These are phyloP conservation scores for Caranx melampygus DNA, from an alignment of 2,113 vertebrate genomes.

Conservation along the genomic window DNA sequence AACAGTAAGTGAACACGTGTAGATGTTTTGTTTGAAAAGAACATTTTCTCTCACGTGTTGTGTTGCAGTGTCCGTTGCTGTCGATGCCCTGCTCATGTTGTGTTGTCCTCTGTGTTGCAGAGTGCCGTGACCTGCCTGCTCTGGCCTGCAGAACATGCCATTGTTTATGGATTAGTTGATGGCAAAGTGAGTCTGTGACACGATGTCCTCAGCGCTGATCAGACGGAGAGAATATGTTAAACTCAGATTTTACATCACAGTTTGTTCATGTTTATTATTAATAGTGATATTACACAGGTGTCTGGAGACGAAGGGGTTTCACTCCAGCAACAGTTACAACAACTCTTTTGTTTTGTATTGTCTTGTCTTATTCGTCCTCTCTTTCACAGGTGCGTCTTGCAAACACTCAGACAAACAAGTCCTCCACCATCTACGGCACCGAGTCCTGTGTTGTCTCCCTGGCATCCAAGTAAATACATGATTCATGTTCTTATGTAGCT, in stretches of 20 bases:
- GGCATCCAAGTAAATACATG: conserved; percentile 89
- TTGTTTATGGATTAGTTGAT: conserved; percentile 94
- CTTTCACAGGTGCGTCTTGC: conserved; percentile 90
- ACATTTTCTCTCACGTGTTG: too few species aligned
- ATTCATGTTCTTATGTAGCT: not conserved
- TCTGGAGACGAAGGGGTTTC: too few species aligned
- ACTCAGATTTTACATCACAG: not conserved
- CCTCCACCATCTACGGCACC: conserved; percentile 93
- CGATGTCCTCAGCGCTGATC: too few species aligned
- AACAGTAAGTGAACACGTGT: conserved; percentile 85
- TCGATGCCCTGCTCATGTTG: not conserved
- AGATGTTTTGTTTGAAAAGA: not conserved
- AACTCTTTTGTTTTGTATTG: not conserved
- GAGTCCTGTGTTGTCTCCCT: conserved; percentile 94
- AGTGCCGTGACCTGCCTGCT: conserved; percentile 91
- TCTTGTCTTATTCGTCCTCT: not conserved
- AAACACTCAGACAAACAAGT: conserved; percentile 95
- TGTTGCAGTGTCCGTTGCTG: too few species aligned
- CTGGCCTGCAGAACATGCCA: conserved; percentile 90
- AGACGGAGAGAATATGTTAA: not conserved
- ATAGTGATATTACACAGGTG: not conserved
- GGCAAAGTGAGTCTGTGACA: conserved; percentile 87
- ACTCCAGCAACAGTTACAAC: not conserved
- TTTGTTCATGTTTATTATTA: not conserved
- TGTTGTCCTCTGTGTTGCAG: conserved; percentile 73